Evolutionary conservation across 2,113 vertebrate genomes (phyloP).

Genomic region (Sturnus vulgaris): DNA sequence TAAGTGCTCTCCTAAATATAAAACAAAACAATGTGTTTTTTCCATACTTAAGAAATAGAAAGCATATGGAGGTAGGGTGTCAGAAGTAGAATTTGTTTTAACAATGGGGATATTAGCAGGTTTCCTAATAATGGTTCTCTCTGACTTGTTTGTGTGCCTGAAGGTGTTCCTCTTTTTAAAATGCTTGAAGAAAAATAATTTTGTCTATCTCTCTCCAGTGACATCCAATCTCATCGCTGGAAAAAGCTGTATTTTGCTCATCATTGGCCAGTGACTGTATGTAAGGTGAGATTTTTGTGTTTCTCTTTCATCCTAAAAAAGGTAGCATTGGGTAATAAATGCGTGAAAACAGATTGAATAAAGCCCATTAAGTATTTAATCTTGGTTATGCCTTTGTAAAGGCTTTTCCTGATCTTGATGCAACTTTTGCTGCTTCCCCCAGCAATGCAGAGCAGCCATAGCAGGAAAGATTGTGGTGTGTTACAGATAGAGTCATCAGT

Average conservation of each 20-base stretch:
- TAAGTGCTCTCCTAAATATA: neutral
- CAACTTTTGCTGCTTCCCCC: neutral
- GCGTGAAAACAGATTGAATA: neutral
- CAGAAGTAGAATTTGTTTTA: neutral
- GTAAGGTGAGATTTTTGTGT: slow-evolving; percentile 66
- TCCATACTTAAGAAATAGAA: neutral
- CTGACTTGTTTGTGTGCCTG: neutral
- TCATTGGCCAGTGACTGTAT: slow-evolving; percentile 78
- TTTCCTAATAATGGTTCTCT: neutral
- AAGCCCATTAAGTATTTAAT: neutral
- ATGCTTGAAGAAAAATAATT: neutral
- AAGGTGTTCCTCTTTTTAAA: neutral
- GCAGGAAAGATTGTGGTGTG: neutral
- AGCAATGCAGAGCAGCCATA: neutral
- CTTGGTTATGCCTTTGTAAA: neutral
- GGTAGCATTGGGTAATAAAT: neutral
- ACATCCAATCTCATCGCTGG: slow-evolving; percentile 49
- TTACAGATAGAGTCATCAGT: neutral
- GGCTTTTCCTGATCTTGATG: neutral
- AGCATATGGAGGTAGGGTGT: neutral
- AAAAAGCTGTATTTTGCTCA: slow-evolving; percentile 74
- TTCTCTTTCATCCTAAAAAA: neutral
- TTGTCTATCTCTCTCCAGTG: slow-evolving; percentile 34
- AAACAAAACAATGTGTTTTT: neutral
- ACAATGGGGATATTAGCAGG: neutral